A percentile compares a stretch with the other conserved stretches of the same genome.
Conservation (phyloP, 1,140 invertebrate genomes). For the Steinernema feltiae region DNA sequence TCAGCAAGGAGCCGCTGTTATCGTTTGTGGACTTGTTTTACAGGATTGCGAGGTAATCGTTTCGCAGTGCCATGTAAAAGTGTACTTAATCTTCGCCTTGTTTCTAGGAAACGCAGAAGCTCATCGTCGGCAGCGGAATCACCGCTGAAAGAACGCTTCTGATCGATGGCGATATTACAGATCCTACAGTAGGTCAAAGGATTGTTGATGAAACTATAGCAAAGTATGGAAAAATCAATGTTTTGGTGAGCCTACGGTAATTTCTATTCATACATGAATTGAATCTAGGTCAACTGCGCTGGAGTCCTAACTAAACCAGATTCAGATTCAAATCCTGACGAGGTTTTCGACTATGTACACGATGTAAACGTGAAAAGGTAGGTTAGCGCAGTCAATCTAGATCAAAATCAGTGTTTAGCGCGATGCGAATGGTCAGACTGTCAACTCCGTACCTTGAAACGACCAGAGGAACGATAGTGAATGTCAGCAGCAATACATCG, state of each 20-base stretch:
- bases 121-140: slow-evolving; percentile 17
- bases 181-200: slow-evolving; percentile 9
- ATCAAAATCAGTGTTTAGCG: slow-evolving; percentile 23
- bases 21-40: too few relatives aligned
- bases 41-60: too few relatives aligned
- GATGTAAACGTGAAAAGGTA: slow-evolving; percentile 37
- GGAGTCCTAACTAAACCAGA: slow-evolving; percentile 3
- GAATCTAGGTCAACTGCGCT: neutral
- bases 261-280: neutral
- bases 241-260: slow-evolving; percentile 41
- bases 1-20: too few relatives aligned
- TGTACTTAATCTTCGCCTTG: too few relatives aligned
- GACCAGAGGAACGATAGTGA: slow-evolving; percentile 78
- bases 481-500: slow-evolving; percentile 76
- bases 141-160: neutral
- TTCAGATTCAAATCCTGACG: neutral
- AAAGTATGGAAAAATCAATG: slow-evolving; percentile 42
- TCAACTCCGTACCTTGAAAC: slow-evolving; percentile 75
- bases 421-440: slow-evolving; percentile 76
- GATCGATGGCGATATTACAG: slow-evolving; percentile 27
- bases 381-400: neutral
- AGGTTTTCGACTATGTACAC: slow-evolving; percentile 32
- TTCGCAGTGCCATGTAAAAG: too few relatives aligned
- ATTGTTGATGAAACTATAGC: slow-evolving; percentile 36
- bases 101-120: slow-evolving; percentile 19